Evolutionary conservation across 2,888 invertebrate genomes (phyloP), one percentile per base, ranked within the genome.

Genomic region (Leptinotarsa tumamoca): DNA sequence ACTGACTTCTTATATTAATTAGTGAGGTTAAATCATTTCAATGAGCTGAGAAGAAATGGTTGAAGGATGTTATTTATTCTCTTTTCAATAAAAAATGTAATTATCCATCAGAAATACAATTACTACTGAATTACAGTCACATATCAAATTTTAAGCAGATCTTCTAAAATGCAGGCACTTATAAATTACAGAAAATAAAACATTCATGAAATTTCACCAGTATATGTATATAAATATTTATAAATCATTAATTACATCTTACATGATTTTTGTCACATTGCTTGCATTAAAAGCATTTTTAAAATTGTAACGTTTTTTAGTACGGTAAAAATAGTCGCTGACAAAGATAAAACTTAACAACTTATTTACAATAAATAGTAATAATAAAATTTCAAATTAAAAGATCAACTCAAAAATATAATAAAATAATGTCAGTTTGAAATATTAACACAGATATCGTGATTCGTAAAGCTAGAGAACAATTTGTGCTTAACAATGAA

Each of bases 361-460:
- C 17, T 23, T 70, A 70, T 70, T 58, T 70, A 70, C 70, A 70
- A 70, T 58, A 33, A 70, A 70, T 49, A 33, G 58, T 58, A 58
- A 21, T 21, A 17, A 70, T 69, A 56, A 69, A 69, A 70, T 58
- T 58, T 70, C 15, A 49, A 56, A 58, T 58, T 43, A 49, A 15
- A 52, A 63, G 43, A 63, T 63, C 15, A 63, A 63, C 63, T 63
- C 43, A 70, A 70, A 70, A 43, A 27, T 18, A 49, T 54, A 58
- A 61, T 49, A 56, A 70, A 70, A 70, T 68, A 68, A 23, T 58
- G 58, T 61, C 70, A 58, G 21, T 70, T 61, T 49, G 70, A 58
- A 70, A 43, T 49, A 70, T 58, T 78, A 82, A 80, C 79, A 79
- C 78, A 79, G 75, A 78, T 77, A 61, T 75, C 75, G 77, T 78